Evolutionary conservation across 2,797 vertebrate species (phyloP).

Genomic region (Fratercula arctica): DNA sequence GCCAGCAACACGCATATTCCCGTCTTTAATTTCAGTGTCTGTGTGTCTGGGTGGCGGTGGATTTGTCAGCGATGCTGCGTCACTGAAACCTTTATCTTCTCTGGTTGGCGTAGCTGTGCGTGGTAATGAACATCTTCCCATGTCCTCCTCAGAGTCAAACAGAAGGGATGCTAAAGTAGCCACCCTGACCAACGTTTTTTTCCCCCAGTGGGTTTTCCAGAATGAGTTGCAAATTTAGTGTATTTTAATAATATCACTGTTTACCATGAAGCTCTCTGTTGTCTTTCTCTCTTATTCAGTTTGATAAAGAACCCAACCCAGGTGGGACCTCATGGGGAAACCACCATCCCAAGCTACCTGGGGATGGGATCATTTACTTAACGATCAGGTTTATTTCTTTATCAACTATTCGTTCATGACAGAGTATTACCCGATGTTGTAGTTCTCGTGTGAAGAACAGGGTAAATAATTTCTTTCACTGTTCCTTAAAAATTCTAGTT

Average conservation of each 20-base stretch:
- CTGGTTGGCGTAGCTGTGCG: constrained; percentile 49
- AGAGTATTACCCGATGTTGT: neutral
- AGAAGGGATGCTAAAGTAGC: constrained; percentile 51
- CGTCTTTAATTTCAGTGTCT: constrained; percentile 67
- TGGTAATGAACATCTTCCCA: constrained; percentile 59
- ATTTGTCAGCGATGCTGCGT: constrained; percentile 46
- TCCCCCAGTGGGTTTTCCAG: constrained; percentile 1
- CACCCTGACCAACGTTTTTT: constrained; percentile 20
- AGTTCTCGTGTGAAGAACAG: neutral
- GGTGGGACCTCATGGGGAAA: neutral
- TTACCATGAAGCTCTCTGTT: neutral
- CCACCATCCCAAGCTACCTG: neutral
- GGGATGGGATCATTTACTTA: neutral
- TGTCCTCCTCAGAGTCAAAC: constrained; percentile 57
- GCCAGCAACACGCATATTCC: constrained; percentile 59
- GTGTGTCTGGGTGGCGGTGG: constrained; percentile 40
- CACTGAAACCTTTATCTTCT: constrained; percentile 63
- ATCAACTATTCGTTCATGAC: neutral
- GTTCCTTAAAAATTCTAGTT: neutral
- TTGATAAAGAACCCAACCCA: neutral
- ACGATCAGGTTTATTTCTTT: neutral
- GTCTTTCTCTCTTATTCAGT: neutral
- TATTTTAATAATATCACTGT: neutral
- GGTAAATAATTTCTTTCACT: neutral
- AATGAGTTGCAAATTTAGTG: neutral